These are phyloP conservation scores for Sternotherus odoratus DNA, from an alignment of 2,797 vertebrate species.

Conservation along the genomic window DNA sequence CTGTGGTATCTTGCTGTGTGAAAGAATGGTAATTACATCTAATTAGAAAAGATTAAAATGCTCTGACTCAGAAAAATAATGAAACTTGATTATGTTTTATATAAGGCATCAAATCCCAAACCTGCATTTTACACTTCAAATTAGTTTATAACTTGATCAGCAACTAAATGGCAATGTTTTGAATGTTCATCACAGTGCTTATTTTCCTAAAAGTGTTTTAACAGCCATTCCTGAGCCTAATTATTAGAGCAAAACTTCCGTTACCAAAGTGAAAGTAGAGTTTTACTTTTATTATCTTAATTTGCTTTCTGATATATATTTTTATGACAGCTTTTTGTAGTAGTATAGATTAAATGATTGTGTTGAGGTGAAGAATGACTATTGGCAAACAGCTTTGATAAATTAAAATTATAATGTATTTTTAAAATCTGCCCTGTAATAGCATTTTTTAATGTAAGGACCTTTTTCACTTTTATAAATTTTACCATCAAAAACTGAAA, in stretches of 20 bases:
- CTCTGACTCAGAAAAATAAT: slow-evolving; percentile 63
- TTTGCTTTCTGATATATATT: slow-evolving; percentile 49
- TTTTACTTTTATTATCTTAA: slow-evolving; percentile 34
- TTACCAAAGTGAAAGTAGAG: neutral
- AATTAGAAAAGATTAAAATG: slow-evolving; percentile 75
- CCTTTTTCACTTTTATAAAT: slow-evolving; percentile 57
- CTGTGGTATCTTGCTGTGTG: slow-evolving; percentile 11
- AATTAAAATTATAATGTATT: slow-evolving; percentile 17
- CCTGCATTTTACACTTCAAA: slow-evolving; percentile 45
- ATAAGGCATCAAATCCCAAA: slow-evolving; percentile 49
- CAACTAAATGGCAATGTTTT: neutral
- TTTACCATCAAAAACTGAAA: slow-evolving; percentile 33
- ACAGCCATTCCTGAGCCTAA: neutral
- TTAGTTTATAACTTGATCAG: slow-evolving; percentile 40
- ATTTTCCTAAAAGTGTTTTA: neutral
- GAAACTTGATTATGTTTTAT: slow-evolving; percentile 71
- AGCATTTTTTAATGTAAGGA: neutral
- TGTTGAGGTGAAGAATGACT: slow-evolving; percentile 10
- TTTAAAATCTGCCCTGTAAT: slow-evolving; percentile 35
- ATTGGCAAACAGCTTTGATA: neutral
- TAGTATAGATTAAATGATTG: neutral
- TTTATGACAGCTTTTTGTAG: slow-evolving; percentile 15
- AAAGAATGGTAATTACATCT: slow-evolving; percentile 63
- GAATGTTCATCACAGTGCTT: neutral
- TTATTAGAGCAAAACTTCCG: neutral